Evolutionary conservation across 30 jellyfish, hydroid and myxozoan species (phyloP).

Genomic region (Calvadosia cruxmelitensis): DNA sequence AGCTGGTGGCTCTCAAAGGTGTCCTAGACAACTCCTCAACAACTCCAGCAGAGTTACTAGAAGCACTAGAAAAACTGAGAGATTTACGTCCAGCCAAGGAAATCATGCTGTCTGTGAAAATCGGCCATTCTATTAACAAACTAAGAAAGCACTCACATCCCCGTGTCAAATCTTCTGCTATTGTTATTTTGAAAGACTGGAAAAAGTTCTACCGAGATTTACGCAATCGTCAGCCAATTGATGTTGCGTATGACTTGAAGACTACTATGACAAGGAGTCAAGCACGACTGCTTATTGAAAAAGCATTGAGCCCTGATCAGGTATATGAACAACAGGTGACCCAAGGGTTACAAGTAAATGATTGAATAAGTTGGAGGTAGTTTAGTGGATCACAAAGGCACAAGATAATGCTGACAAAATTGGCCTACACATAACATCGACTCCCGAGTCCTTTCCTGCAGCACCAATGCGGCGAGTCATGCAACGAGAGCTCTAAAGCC

Average conservation of each 20-base stretch:
- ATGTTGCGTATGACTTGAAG: slow-evolving; percentile 68
- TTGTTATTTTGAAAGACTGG: slow-evolving; percentile 55
- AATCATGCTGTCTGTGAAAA: slow-evolving; percentile 50
- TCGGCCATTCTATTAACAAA: slow-evolving; percentile 64
- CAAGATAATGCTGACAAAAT: too few relatives aligned
- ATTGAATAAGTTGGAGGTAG: too few relatives aligned
- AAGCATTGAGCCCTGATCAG: slow-evolving; percentile 22
- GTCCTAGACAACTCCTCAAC: slow-evolving; percentile 20
- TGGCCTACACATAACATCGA: too few relatives aligned
- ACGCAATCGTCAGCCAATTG: slow-evolving; percentile 45
- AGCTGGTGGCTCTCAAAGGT: slow-evolving; percentile 21
- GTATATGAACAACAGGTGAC: too few relatives aligned
- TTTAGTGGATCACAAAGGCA: too few relatives aligned
- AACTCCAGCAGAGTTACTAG: slow-evolving; percentile 4
- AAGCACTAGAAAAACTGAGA: slow-evolving; percentile 43
- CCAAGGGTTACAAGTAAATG: too few relatives aligned
- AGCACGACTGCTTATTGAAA: slow-evolving; percentile 59
- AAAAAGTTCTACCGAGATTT: slow-evolving; percentile 46
- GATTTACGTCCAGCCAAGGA: slow-evolving; percentile 67
- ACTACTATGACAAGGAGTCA: slow-evolving; percentile 49
- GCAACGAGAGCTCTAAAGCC: too few relatives aligned
- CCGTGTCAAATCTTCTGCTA: slow-evolving; percentile 39
- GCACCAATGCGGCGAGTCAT: too few relatives aligned
- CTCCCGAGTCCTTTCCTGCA: too few relatives aligned
- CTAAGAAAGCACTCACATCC: slow-evolving; percentile 48